Conservation (phyloP, 1,140 invertebrate genomes). For the Aphaenogaster floridana region DNA sequence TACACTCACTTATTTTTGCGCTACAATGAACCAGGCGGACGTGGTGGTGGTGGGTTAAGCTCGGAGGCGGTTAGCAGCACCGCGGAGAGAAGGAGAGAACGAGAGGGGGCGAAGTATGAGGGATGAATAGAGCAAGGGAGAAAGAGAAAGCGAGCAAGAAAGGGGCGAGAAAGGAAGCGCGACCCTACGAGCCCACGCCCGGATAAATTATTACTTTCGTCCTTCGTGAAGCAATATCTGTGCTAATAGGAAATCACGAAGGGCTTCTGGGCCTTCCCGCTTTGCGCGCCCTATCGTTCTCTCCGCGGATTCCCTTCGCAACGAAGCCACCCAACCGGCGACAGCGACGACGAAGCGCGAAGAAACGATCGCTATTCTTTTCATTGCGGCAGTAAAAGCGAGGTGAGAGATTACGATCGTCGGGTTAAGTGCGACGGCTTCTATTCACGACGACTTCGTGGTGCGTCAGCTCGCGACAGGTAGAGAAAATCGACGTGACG, state of each 20-base stretch:
- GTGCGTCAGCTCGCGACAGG: slow-evolving; percentile 48
- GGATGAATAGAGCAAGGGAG: slow-evolving; percentile 22
- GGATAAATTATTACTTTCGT: slow-evolving; percentile 83
- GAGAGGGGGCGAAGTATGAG: not conserved
- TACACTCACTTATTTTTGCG: slow-evolving; percentile 84
- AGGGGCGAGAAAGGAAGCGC: slow-evolving; percentile 25
- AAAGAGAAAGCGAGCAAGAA: slow-evolving; percentile 19
- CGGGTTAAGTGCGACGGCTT: slow-evolving; percentile 54
- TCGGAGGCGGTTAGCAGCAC: slow-evolving; percentile 69
- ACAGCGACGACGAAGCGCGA: slow-evolving; percentile 37
- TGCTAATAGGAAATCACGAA: slow-evolving; percentile 83
- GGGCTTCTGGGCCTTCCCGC: slow-evolving; percentile 74
- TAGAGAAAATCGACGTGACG: slow-evolving; percentile 11
- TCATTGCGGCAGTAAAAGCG: slow-evolving; percentile 67
- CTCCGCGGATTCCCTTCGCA: slow-evolving; percentile 54
- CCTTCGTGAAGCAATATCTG: slow-evolving; percentile 81
- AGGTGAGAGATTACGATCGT: slow-evolving; percentile 67
- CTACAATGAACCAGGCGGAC: slow-evolving; percentile 80
- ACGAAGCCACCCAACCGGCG: slow-evolving; percentile 34
- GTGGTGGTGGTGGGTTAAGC: slow-evolving; percentile 72
- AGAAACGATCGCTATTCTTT: slow-evolving; percentile 63
- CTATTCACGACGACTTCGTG: slow-evolving; percentile 51
- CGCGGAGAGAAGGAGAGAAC: slow-evolving; percentile 12
- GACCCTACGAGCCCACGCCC: slow-evolving; percentile 72
- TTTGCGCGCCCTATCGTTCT: slow-evolving; percentile 34